phyloP scores from a whole-genome alignment of 2,113 vertebrate genomes.

The Anarhynchus alexandrinus region DNA sequence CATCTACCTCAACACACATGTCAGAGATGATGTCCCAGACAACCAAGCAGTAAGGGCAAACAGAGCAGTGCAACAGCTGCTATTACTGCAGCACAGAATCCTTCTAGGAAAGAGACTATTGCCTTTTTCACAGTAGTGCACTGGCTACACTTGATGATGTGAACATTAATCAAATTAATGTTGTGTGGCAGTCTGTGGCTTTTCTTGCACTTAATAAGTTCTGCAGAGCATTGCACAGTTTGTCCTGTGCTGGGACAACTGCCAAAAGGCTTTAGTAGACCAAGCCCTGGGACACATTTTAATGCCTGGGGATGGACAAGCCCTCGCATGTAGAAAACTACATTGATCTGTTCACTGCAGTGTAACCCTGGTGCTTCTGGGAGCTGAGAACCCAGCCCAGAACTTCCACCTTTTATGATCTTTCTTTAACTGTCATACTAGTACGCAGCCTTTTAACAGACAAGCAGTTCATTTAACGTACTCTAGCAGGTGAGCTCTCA shows the following conservation, averaged over 20 bases:
- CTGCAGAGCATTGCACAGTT: not conserved
- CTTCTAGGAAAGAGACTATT: not conserved
- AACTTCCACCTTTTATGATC: not conserved
- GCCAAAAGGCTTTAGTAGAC: not conserved
- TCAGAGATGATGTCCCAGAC: not conserved
- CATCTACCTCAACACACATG: not conserved
- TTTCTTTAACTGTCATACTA: not conserved
- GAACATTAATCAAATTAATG: not conserved
- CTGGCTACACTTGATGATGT: not conserved
- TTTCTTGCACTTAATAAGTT: not conserved
- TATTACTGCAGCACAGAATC: not conserved
- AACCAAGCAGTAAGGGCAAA: not conserved
- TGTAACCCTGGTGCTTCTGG: not conserved
- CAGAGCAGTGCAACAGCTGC: not conserved
- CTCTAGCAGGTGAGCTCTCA: not conserved
- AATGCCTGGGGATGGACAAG: not conserved
- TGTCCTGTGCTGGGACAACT: not conserved
- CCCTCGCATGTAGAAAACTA: not conserved
- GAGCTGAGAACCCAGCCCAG: not conserved
- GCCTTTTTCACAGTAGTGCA: not conserved
- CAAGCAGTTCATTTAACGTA: not conserved
- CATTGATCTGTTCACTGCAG: not conserved
- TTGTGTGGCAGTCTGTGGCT: not conserved
- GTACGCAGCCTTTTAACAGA: fast-evolving
- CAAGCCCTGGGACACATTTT: not conserved